These are phyloP conservation scores for Dichetophora obliterata DNA, from an alignment of 2,888 invertebrate genomes.

Conservation along the genomic window DNA sequence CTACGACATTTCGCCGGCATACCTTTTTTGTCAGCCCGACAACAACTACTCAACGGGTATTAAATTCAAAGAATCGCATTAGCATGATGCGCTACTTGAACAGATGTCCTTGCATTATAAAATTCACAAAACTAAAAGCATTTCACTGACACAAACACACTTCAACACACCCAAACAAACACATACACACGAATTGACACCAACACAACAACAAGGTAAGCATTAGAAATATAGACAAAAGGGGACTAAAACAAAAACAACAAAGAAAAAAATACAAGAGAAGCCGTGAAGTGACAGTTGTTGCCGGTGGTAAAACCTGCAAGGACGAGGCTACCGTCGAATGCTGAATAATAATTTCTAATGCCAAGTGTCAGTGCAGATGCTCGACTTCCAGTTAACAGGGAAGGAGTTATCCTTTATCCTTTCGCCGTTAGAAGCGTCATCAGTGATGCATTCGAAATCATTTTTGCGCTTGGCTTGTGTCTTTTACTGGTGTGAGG, in stretches of 20 bases:
- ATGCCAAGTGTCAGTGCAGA: conserved; percentile 33
- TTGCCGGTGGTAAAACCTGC: conserved; percentile 4
- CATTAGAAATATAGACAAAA: conserved; percentile 16
- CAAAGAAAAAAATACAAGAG: not conserved
- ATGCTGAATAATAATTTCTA: conserved; percentile 33
- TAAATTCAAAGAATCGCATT: conserved; percentile 55
- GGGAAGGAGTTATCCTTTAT: not conserved
- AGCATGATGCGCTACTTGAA: conserved; percentile 61
- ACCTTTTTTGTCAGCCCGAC: not conserved
- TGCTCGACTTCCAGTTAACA: conserved; percentile 9
- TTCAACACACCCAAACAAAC: not conserved
- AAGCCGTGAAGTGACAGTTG: conserved; percentile 32
- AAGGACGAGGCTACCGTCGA: not conserved
- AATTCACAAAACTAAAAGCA: conserved; percentile 68
- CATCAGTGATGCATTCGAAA: conserved; percentile 25
- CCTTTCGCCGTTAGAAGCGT: not conserved
- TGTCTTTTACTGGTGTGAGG: not conserved
- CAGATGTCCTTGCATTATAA: conserved; percentile 67
- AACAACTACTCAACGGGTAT: conserved; percentile 41
- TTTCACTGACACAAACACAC: conserved; percentile 44
- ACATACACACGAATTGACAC: conserved; percentile 24
- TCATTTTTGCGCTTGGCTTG: conserved; percentile 28
- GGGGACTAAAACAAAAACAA: conserved; percentile 3
- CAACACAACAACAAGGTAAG: conserved; percentile 3
- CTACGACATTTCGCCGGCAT: no score